phyloP scores from a whole-genome alignment of 2,888 invertebrate genomes.

The Tenodera sinensis region DNA sequence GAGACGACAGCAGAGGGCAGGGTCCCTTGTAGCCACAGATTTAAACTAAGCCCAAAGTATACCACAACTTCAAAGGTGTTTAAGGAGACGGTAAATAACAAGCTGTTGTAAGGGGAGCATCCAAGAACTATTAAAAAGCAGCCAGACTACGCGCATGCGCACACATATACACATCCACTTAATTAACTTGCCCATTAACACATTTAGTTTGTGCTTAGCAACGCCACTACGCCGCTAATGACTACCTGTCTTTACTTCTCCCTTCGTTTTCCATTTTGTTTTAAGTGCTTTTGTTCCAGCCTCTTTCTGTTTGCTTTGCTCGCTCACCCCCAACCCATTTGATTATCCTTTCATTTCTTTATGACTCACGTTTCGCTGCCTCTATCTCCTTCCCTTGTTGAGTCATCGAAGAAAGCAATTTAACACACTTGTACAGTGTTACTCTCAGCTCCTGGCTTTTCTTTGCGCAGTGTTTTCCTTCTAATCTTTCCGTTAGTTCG shows the following conservation, averaged over 20 bases:
- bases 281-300: background rate
- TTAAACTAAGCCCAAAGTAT: no score
- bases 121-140: background rate
- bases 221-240: background rate
- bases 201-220: background rate
- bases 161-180: background rate
- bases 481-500: background rate
- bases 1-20: no score
- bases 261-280: background rate
- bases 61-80: background rate
- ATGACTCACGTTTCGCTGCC: background rate
- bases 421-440: background rate
- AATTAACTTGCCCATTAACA: slow-evolving; percentile 1
- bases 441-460: background rate
- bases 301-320: background rate
- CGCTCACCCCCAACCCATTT: background rate
- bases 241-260: slow-evolving; percentile 1
- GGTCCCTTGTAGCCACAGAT: no score
- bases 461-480: background rate
- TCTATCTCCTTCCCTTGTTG: background rate
- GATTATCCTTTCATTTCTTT: background rate
- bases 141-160: no score
- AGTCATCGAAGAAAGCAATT: background rate
- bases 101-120: background rate
- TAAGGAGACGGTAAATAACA: background rate